Percentiles rank a stretch among this genome's conserved stretches.
These are phyloP conservation scores for Plebejus argus DNA, from an alignment of 2,888 invertebrate genomes.

Conservation along the genomic window DNA sequence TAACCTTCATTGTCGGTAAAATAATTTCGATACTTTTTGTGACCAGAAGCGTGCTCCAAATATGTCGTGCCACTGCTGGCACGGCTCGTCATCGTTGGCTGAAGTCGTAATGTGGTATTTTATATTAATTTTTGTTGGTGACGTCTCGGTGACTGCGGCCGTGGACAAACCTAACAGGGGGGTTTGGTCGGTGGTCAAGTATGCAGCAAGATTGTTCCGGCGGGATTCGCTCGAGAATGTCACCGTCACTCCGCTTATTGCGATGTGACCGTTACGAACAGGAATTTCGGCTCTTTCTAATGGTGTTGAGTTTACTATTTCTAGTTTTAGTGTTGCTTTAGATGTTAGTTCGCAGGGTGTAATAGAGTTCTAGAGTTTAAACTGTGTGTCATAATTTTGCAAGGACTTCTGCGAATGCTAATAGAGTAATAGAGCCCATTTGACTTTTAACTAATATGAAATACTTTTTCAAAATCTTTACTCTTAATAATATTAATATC, in stretches of 20 bases:
- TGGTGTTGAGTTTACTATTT: slow-evolving; percentile 10
- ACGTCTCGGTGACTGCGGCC: no score
- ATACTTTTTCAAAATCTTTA: background rate
- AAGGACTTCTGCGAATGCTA: no score
- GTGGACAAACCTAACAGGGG: slow-evolving; percentile 40
- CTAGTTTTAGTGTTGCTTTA: background rate
- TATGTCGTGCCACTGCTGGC: no score
- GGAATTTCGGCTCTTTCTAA: slow-evolving; percentile 59
- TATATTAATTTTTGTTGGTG: no score
- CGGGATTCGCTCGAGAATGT: slow-evolving; percentile 71
- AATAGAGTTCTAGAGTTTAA: background rate
- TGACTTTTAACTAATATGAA: no score
- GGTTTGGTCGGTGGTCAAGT: slow-evolving; percentile 49
- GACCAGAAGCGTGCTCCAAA: no score
- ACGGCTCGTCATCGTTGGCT: no score
- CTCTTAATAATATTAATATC: background rate
- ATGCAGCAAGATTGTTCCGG: slow-evolving; percentile 71
- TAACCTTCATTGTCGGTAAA: no score
- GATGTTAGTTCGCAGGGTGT: background rate
- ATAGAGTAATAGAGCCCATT: no score
- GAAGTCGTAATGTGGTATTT: no score
- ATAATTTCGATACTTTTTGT: no score
- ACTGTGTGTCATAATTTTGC: background rate
- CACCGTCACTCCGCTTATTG: slow-evolving; percentile 77
- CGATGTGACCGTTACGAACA: slow-evolving; percentile 58